Base-by-base conservation (phyloP, 2,888 invertebrate genomes). In the Dioctria linearis region DNA sequence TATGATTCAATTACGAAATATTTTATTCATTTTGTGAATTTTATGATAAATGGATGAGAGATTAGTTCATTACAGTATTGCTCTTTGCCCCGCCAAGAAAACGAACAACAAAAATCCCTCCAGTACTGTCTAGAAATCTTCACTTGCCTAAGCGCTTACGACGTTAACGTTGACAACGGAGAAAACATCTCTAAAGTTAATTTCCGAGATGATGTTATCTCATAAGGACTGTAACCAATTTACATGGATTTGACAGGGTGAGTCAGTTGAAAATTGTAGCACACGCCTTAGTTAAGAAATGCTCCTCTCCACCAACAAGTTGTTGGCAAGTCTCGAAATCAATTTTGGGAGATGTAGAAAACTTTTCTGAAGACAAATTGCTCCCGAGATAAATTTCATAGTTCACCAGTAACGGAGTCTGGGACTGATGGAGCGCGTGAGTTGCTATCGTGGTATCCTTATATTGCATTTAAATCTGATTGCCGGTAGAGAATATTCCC, bases 351-450 rank as follows among this genome's bases (percentile, higher is more conserved):
- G 59, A 46, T 79, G 67, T 59, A 59, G 59, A 46, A 79, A 25
- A 79, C 79, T 69, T 79, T 76, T 69, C 67, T 5, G 69, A 73
- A 79, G 79, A 79, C 79, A 79, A 79, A 79, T 79, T 69, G 67
- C 69, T 37, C 59, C n/a, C 57, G 46, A 79, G 79, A 79, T 79
- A 69, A 79, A 79, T 79, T 73, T 59, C 79, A 79, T 79, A 79
- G 79, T 79, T 66, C 67, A 43, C 43, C 54, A 25, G 39, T 67
- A 67, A 69, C 69, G 59, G 54, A 67, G 43, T 59, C 54, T 40
- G 76, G 43, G 37, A 5, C 37, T 63, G 78, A 78, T 66, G 57
- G 39, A 67, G 59, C 67, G 79, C 67, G 79, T 79, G 79, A 67
- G 79, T 67, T 54, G 42, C 42, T 9, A 13, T 25, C 43, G 54